Evolutionary conservation across 1,140 invertebrate genomes (phyloP).

Genomic region (Saccostrea glomerata): DNA sequence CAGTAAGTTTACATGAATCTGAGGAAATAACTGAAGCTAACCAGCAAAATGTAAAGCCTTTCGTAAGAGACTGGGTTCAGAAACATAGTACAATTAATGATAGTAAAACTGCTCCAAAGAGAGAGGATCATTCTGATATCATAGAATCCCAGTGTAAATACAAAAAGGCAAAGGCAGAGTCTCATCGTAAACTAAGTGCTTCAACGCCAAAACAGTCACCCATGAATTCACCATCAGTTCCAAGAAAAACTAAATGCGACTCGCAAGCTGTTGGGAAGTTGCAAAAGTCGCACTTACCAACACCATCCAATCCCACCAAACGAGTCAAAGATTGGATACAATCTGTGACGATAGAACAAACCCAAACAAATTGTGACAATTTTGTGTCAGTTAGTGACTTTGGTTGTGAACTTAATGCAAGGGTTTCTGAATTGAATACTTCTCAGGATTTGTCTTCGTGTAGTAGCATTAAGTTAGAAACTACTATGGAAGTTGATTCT

Average conservation of each 20-base stretch:
- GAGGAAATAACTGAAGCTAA: constrained; percentile 54
- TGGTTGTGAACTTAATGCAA: background rate
- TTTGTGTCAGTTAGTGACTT: constrained; percentile 20
- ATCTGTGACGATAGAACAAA: constrained; percentile 63
- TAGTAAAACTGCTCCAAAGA: constrained; percentile 6
- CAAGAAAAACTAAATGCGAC: constrained; percentile 58
- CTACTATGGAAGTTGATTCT: constrained; percentile 33
- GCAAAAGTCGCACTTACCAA: constrained; percentile 64
- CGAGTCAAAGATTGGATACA: constrained; percentile 75
- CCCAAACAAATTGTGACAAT: constrained; percentile 22
- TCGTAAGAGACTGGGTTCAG: constrained; percentile 75
- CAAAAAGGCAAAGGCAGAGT: constrained; percentile 62
- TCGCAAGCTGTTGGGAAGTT: constrained; percentile 48
- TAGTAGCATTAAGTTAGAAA: constrained; percentile 48
- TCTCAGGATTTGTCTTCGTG: constrained; percentile 56
- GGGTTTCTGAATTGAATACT: constrained; percentile 20
- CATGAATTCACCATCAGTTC: constrained; percentile 62
- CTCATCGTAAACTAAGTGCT: constrained; percentile 60
- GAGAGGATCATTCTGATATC: constrained; percentile 48
- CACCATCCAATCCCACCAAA: constrained; percentile 65
- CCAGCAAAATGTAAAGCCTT: constrained; percentile 67
- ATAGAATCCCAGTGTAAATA: constrained; percentile 56
- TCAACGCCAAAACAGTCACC: constrained; percentile 68
- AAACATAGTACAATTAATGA: constrained; percentile 66
- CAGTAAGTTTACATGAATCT: constrained; percentile 65